Conservation (phyloP, 2,888 invertebrate species). For the Microplitis deprimator region DNA sequence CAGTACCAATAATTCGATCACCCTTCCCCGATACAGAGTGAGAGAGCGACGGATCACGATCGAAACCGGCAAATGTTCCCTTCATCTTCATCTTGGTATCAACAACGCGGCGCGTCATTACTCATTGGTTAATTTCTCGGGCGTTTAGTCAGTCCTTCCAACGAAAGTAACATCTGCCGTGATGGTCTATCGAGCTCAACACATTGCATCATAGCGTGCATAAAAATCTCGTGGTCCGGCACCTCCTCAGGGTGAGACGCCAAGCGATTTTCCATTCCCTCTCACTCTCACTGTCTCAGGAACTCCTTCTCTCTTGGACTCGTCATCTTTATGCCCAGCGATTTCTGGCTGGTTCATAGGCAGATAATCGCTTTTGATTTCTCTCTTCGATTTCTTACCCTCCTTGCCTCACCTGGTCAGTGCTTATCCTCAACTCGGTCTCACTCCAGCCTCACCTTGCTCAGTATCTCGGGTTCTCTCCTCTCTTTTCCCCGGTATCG, state of each 20-base stretch:
- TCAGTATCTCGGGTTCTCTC: constrained; percentile 50
- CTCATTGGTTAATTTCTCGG: constrained; percentile 36
- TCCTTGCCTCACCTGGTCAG: constrained; percentile 45
- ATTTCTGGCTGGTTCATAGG: constrained; percentile 68
- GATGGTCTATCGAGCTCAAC: constrained; percentile 6
- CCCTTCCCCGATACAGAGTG: neutral
- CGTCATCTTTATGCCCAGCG: constrained; percentile 52
- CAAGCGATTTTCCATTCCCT: constrained; percentile 32
- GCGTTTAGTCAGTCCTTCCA: constrained; percentile 16
- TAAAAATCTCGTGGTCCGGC: constrained; percentile 22
- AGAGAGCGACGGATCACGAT: neutral
- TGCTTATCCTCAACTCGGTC: constrained; percentile 41
- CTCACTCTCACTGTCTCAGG: constrained; percentile 23
- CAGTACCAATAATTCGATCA: constrained; percentile 6
- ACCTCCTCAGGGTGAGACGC: constrained; percentile 37
- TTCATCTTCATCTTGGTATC: constrained; percentile 18
- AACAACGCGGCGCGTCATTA: constrained; percentile 27
- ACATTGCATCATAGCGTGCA: neutral
- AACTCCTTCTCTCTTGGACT: constrained; percentile 17
- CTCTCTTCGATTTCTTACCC: constrained; percentile 68
- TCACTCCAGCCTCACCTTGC: constrained; percentile 51
- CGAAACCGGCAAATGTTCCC: constrained; percentile 8
- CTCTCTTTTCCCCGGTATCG: constrained; percentile 60
- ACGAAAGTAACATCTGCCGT: constrained; percentile 34
- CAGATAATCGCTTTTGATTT: constrained; percentile 71